Evolutionary conservation across 2,113 vertebrate genomes (phyloP).

Genomic region (Stigmatopora argus): DNA sequence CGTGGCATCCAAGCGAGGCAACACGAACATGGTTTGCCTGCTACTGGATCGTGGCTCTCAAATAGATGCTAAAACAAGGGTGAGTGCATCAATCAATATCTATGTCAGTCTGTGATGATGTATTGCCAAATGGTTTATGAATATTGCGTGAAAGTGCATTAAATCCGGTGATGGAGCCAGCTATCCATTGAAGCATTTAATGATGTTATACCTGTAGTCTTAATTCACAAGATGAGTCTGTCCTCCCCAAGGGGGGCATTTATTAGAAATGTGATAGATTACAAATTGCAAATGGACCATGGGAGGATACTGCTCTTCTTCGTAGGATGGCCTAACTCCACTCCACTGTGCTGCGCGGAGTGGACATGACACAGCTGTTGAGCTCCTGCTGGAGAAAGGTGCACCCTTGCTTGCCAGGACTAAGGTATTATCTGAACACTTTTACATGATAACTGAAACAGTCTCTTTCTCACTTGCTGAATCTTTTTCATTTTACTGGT

Average conservation of each 20-base stretch:
- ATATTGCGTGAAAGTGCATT: conserved; percentile 19
- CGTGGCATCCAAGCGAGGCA: conserved; percentile 93
- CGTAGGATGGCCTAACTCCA: conserved; percentile 90
- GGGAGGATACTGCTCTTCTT: not conserved
- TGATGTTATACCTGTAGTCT: not conserved
- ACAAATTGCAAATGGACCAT: not conserved
- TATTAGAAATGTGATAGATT: not conserved
- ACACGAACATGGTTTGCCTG: conserved; percentile 95
- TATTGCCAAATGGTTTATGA: not conserved
- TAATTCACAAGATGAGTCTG: not conserved
- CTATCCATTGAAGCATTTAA: conserved; percentile 3
- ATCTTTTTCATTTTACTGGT: no score
- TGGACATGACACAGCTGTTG: conserved; percentile 90
- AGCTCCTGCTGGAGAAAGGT: conserved; percentile 88
- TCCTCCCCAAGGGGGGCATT: not conserved
- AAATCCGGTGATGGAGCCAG: conserved; percentile 6
- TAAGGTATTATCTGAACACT: conserved; percentile 70
- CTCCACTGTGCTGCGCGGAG: conserved; percentile 94
- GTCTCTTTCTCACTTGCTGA: no score
- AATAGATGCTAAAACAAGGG: conserved; percentile 98
- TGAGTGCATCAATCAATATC: conserved; percentile 59
- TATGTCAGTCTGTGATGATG: not conserved
- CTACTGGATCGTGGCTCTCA: conserved; percentile 90
- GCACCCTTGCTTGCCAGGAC: conserved; percentile 92
- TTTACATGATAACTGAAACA: not conserved